Evolutionary conservation across 2,888 invertebrate genomes (phyloP), one percentile per base, ranked within the genome.

Genomic region (Nymphalis polychloros): DNA sequence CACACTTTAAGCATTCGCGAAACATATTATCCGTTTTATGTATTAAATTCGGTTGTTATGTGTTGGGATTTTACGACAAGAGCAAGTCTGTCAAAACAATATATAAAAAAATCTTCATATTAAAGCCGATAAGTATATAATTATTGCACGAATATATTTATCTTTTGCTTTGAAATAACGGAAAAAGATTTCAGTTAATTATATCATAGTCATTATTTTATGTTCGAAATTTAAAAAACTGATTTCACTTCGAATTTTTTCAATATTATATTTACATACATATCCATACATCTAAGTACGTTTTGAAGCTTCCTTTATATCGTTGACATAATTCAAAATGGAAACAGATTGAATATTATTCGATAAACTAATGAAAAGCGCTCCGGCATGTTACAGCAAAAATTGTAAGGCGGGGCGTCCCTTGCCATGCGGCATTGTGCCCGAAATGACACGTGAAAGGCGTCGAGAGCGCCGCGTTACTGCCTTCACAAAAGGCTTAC

Each of bases 391-490:
- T 86, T 81, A 82, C 79, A 81, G 84, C 82, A 86, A 87, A 89
- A 89, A 88, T 88, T 84, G 85, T 84, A 82, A 82, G 80, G 72
- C 82, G 80, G 75, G 76, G 80, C 81, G 82, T 81, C 83, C 81
- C 86, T 77, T 75, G 78, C 78, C 79, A 79, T 79, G 80, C 83
- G 82, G 86, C 81, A 91, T 92, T 92, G 90, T 92, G 84, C 89
- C 88, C 87, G 84, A 89, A 89, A 89, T 92, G 92, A 92, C 92
- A 92, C 87, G 87, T 91, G 91, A 91, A 91, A 90, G 88, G 90
- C 90, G 88, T 86, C 83, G 87, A 90, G 90, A 87, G 90, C 82
- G 84, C 81, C 84, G 86, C 87, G 86, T 80, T 84, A 81, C 83
- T 79, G 85, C 86, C 86, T 86, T 84, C 82, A 92, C 90, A 92